Conservation (phyloP, 2,888 invertebrate species). For the Pandemis corylana region DNA sequence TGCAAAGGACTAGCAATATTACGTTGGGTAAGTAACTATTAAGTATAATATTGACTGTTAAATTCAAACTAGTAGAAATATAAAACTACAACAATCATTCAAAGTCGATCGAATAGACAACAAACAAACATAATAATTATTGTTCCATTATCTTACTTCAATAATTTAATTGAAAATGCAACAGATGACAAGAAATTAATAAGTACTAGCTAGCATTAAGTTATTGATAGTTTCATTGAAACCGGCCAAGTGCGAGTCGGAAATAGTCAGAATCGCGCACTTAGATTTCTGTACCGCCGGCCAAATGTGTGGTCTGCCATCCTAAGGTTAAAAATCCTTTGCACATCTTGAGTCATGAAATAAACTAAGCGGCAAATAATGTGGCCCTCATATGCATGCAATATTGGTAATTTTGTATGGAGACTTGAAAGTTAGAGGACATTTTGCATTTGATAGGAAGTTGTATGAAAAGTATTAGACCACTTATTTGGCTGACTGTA, state of each 20-base stretch:
- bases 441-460: too few relatives aligned
- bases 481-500: too few relatives aligned
- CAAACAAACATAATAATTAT: not conserved
- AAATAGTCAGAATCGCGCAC: too few relatives aligned
- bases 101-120: not conserved
- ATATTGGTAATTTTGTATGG: too few relatives aligned
- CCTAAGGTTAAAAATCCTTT: too few relatives aligned
- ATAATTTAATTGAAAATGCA: not conserved
- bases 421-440: too few relatives aligned
- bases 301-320: too few relatives aligned
- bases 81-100: slow-evolving; percentile 1
- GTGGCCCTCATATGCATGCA: too few relatives aligned
- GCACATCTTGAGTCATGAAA: too few relatives aligned
- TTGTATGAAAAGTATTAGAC: too few relatives aligned
- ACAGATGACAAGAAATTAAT: not conserved
- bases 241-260: not conserved
- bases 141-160: not conserved
- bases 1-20: slow-evolving; percentile 46
- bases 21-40: slow-evolving; percentile 30
- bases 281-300: not conserved
- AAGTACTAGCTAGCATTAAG: not conserved
- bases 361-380: too few relatives aligned
- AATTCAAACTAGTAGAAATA: not conserved
- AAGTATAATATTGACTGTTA: slow-evolving; percentile 24
- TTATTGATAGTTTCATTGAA: not conserved